These are phyloP conservation scores for Thymelicus lineola DNA, from an alignment of 2,888 invertebrate genomes.

Conservation along the genomic window DNA sequence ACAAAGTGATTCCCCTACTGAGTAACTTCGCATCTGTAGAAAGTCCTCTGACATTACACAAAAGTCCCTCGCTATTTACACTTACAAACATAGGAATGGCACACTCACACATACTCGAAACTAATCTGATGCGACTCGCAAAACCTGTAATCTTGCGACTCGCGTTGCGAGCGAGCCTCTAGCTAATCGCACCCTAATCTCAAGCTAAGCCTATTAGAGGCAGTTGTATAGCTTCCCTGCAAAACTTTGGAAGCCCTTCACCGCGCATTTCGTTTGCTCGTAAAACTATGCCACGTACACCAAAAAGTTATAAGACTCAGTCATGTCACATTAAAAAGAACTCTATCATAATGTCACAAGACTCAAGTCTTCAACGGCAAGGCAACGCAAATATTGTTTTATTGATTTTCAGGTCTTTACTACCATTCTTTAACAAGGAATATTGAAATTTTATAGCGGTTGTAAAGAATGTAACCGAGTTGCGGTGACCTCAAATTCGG, in stretches of 20 bases:
- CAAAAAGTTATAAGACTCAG: constrained; percentile 33
- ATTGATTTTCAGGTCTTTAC: constrained; percentile 4
- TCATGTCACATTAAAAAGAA: constrained; percentile 4
- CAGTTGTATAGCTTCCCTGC: constrained; percentile 83
- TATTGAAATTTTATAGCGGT: constrained; percentile 75
- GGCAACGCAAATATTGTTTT: neutral
- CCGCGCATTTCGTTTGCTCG: constrained; percentile 71
- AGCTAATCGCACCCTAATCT: constrained; percentile 83
- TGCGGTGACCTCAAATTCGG: constrained; percentile 52
- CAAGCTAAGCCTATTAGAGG: constrained; percentile 82
- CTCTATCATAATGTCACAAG: constrained; percentile 13
- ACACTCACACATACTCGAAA: constrained; percentile 53
- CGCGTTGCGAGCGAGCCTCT: constrained; percentile 68
- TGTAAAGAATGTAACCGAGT: constrained; percentile 62
- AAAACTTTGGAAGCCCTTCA: constrained; percentile 83
- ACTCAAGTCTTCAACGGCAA: neutral
- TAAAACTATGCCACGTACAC: constrained; percentile 66
- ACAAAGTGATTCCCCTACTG: constrained; percentile 12
- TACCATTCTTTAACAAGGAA: constrained; percentile 52
- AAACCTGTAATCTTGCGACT: constrained; percentile 76
- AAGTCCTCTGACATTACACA: constrained; percentile 17
- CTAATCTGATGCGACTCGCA: constrained; percentile 73
- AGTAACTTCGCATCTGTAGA: constrained; percentile 14
- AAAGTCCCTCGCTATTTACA: constrained; percentile 13
- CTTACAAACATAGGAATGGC: constrained; percentile 28